Evolutionary conservation across 2,113 vertebrate species (phyloP), one percentile per base, ranked within the genome.

Genomic region (Scalopus aquaticus): DNA sequence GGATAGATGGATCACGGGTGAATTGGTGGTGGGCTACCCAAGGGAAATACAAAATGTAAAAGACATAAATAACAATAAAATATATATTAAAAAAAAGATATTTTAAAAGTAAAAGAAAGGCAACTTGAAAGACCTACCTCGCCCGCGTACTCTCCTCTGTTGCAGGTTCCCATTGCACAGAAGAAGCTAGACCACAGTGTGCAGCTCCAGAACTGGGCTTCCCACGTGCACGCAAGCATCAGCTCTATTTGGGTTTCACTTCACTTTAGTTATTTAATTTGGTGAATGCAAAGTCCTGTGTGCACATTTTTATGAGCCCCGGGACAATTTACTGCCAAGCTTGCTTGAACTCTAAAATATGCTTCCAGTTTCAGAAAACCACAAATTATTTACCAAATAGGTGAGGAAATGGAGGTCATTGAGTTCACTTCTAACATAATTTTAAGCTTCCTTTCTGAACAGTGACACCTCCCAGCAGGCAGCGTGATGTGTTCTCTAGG

Each of bases 361-460:
- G 28, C 64, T 96, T 94, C 69, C 60, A 83, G 74, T 93, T 93
- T 89, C 30, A 37, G 62, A 89, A 95, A 96, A 62, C 91, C 87
- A 90, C 95, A 96, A 77, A 72, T 96, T 95, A 94, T 91, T 93
- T 94, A 95, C 51, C 46, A 92, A 95, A 84, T 87, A 78, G 79
- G 49, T 91, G 95, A 94, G 95, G 88, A 95, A 95, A 85, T 80
- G 28, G 79, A 94, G 97, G 93, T 96, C 93, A 95, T 17, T 65
- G 88, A 83, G 58, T 51, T 89, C 69, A 86, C 56, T 76, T 94
- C 82, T 93, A 72, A 95, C 88, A 86, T 85, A 94, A 95, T 80
- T 96, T 95, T 92, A 26, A 82, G 64, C 88, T 92, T 97, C 85
- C 91, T 46, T 84, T 96, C 64, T 91, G 82, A 90, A 58, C 46